Evolutionary conservation across 2,888 invertebrate species (phyloP), one percentile per base, ranked within the genome.

Genomic region (Melinaea marsaeus): DNA sequence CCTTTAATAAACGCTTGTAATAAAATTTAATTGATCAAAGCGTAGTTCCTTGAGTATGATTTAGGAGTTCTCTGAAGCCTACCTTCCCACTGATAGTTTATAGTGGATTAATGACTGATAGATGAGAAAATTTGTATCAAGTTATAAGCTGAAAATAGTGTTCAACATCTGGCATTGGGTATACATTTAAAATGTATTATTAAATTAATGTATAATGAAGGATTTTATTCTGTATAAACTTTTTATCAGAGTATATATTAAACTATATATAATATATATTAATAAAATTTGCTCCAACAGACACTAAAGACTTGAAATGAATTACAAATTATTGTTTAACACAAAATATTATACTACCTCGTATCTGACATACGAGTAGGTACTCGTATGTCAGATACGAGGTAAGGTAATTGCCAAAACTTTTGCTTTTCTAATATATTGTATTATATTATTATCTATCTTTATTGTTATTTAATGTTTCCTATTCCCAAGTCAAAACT

Each of bases 11-110:
- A 86, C 80, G 86, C 79, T 66, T 80, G 81, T 84, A 86, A 88
- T 89, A 87, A 88, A 86, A 87, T 86, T 81, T 87, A 88, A 89
- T 88, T 87, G 86, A 88, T 89, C 84, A 80, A 85, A 86, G 83
- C 84, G 78, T 78, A 78, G 59, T 83, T 83, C 83, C 84, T 84
- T 75, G 77, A 73, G 69, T 76, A 71, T 76, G 75, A 80, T 80
- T 79, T 81, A 81, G 77, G 72, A 76, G 72, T 68, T 68, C 71
- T 74, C 76, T 77, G 70, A 72, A 76, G 67, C 64, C 64, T 67
- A 69, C 68, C 66, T 68, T 63, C 57, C 55, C 35, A 61, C 60
- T 58, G 59, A 67, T 55, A 64, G 61, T 64, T 56, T 60, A 58
- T 51, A n/a, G 51, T 5, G n/a, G 57, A 55, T 13, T 42, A 9